Conservation (phyloP, 2,113 vertebrate genomes). For the Ammodytes marinus region DNA sequence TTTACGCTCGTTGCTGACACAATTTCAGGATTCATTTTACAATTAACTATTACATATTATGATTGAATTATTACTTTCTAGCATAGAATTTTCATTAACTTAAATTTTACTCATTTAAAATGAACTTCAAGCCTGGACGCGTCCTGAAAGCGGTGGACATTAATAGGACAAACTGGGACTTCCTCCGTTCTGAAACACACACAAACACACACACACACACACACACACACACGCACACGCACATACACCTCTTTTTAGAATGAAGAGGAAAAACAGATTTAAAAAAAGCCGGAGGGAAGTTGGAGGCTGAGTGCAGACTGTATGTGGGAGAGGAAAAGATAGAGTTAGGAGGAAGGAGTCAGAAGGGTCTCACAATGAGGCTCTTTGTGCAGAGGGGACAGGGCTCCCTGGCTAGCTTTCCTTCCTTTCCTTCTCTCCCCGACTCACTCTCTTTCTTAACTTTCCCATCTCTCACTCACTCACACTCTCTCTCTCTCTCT, state of each 20-base stretch:
- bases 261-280: constrained; percentile 39
- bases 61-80: no score
- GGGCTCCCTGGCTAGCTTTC: constrained; percentile 61
- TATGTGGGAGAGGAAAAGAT: constrained; percentile 56
- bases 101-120: no score
- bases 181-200: constrained; percentile 37
- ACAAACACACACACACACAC: constrained; percentile 14
- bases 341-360: constrained; percentile 59
- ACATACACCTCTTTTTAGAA: constrained; percentile 47
- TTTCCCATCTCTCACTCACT: no score
- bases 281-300: constrained; percentile 26
- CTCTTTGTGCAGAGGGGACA: constrained; percentile 78
- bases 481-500: no score
- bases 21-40: no score
- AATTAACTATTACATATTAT: no score
- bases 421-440: constrained; percentile 49
- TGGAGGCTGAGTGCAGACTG: constrained; percentile 35
- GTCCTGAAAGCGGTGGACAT: constrained; percentile 46
- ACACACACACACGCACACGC: constrained; percentile 12
- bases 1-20: no score
- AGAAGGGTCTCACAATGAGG: constrained; percentile 76
- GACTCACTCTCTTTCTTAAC: constrained; percentile 48
- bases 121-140: no score
- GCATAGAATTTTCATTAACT: no score
- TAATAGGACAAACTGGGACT: constrained; percentile 50